A percentile compares a stretch with the other conserved stretches of the same genome.
These are phyloP conservation scores for Sphaeramia orbicularis DNA, from an alignment of 2,797 vertebrate genomes.

Conservation along the genomic window DNA sequence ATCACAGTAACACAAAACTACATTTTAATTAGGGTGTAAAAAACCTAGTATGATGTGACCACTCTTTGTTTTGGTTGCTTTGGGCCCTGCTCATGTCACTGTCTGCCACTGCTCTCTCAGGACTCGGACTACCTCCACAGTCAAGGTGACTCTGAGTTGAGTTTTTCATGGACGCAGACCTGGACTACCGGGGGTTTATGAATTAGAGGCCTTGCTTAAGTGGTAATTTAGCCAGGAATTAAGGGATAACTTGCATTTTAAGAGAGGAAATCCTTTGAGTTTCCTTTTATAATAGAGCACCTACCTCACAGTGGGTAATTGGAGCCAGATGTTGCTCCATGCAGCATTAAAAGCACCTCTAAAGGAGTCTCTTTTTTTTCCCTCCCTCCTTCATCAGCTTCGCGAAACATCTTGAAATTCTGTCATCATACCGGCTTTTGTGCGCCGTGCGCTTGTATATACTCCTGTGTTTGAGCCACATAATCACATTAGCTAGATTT, in stretches of 20 bases:
- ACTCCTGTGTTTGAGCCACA: constrained; percentile 71
- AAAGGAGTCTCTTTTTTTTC: constrained; percentile 27
- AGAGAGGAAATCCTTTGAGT: constrained; percentile 83
- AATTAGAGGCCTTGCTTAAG: constrained; percentile 83
- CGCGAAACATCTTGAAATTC: constrained; percentile 80
- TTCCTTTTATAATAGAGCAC: constrained; percentile 83
- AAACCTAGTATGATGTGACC: too few relatives aligned
- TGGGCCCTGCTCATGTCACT: constrained; percentile 56
- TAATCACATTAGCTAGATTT: constrained; percentile 83
- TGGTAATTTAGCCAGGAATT: constrained; percentile 85
- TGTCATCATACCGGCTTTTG: constrained; percentile 78
- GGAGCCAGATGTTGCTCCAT: constrained; percentile 84
- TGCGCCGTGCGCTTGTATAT: constrained; percentile 50
- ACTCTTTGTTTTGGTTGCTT: too few relatives aligned
- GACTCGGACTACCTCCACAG: constrained; percentile 62
- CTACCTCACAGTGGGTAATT: constrained; percentile 83
- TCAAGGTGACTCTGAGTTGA: constrained; percentile 77
- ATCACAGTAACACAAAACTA: too few relatives aligned
- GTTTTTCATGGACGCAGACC: constrained; percentile 56
- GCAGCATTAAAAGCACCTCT: constrained; percentile 62
- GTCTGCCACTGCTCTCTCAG: constrained; percentile 53
- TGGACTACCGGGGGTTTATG: constrained; percentile 71
- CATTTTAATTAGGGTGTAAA: too few relatives aligned
- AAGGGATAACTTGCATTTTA: constrained; percentile 83
- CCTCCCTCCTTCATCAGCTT: constrained; percentile 31